Base-by-base conservation (phyloP, 1,140 invertebrate species). In the Mizuhopecten yessoensis region DNA sequence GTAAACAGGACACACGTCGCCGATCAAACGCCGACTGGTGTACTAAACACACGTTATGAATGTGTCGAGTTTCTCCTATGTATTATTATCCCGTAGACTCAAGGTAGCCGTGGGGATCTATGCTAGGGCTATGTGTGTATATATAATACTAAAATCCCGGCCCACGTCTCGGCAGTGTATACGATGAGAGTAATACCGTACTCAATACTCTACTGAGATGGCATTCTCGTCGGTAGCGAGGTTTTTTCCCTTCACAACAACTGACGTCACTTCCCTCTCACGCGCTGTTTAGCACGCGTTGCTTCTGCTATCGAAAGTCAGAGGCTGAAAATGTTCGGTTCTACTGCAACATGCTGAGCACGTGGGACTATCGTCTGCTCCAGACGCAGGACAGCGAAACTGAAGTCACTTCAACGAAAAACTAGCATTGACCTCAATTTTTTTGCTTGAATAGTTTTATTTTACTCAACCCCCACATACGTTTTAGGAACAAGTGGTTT, bases 1-100 rank as follows among this genome's bases (percentile, higher is more conserved):
- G 23, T 75, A 45, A 45, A 15, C n/a, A 17, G 57, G 57, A 29
- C 45, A 75, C 23, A 75, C 57, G 5, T 29, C n/a, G n/a, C 57
- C 57, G 23, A 75, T 75, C 23, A 75, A 75, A 75, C 57, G 57
- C 29, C 23, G 23, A 75, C n/a, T 75, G n/a, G 3, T 75, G 17
- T 75, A 75, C 57, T 75, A 75, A 75, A 75, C 57, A 75, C 57
- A 75, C 57, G 57, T 75, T 75, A 75, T 75, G 57, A 75, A n/a
- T 75, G 57, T 75, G 57, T 75, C 57, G n/a, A 75, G 29, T 75
- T 75, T 75, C 57, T 75, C 23, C 57, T 11, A 11, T 75, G 20
- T 75, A 75, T 75, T 75, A 75, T 49, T 49, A 49, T 29, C 5
- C 20, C n/a, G 57, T 5, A 75, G 57, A 29, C 57, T 75, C 57